Base-by-base conservation (phyloP, 1,140 invertebrate species). In the Ditylenchus dipsaci region DNA sequence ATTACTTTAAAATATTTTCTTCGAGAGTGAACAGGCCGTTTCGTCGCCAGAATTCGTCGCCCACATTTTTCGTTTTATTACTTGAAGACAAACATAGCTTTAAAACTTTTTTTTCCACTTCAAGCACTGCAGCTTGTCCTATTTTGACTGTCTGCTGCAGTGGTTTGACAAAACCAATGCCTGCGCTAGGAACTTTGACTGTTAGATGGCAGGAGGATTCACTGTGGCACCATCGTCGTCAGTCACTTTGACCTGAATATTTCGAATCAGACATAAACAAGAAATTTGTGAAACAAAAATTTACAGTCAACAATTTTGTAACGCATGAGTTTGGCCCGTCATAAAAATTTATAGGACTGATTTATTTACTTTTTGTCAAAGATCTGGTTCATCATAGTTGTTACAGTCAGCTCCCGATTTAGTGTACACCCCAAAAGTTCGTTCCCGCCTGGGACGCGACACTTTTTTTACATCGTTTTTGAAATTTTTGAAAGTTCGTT, bases 41-140 rank as follows among this genome's bases (percentile, higher is more conserved):
- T n/a, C n/a, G n/a, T 49, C 17, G 89, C 84, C 88, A 90, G 1
- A 95, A 74, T 79, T 89, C 89, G 61, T 89, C 86, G 53, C 88
- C 90, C n/a, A n/a, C n/a, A n/a, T n/a, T n/a, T n/a, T 80, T 92
- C 89, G 58, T 89, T 89, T 57, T 77, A 84, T 74, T 74, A 76
- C 60, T 82, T 77, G 26, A 78, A 67, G 1, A 43, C 45, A 15
- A 86, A 1, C 86, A 87, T 79, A 88, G 90, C 63, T 90, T 88
- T 0, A 88, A n/a, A n/a, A n/a, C n/a, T n/a, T 89, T 26, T 87
- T 86, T 71, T 88, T 89, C 65, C 47, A 78, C n/a, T n/a, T 59
- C 71, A 0, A 76, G 38, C n/a, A 73, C 53, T n/a, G 67, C 59
- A 87, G 90, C 23, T 72, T 45, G 43, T 70, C 69, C 15, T 63